Percentiles rank a stretch among this genome's conserved stretches.
Evolutionary conservation across 2,888 invertebrate species (phyloP).

Genomic region (Phaonia tiefii): DNA sequence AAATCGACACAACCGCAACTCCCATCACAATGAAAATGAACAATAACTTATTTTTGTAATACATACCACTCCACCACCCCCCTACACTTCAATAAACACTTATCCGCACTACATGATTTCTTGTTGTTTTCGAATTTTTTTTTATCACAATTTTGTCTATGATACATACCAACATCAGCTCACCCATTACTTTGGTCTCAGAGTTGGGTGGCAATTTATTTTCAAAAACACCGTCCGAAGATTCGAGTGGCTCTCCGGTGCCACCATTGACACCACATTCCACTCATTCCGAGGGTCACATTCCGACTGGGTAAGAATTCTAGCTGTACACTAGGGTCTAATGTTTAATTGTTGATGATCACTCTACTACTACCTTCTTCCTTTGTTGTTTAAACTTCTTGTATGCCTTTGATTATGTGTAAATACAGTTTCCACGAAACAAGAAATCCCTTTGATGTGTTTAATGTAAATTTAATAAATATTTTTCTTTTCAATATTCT

Average conservation of each 20-base stretch:
- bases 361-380: slow-evolving; percentile 17
- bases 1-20: slow-evolving; percentile 38
- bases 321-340: slow-evolving; percentile 53
- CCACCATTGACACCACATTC: slow-evolving; percentile 85
- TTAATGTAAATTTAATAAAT: slow-evolving; percentile 10
- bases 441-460: slow-evolving; percentile 16
- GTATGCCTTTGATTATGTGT: slow-evolving; percentile 52
- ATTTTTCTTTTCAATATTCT: slow-evolving; percentile 1
- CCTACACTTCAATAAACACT: slow-evolving; percentile 17
- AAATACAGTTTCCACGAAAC: slow-evolving; percentile 47
- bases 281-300: slow-evolving; percentile 82
- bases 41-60: slow-evolving; percentile 39
- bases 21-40: slow-evolving; percentile 44
- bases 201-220: slow-evolving; percentile 97
- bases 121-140: slow-evolving; percentile 66
- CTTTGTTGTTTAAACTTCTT: slow-evolving; percentile 51
- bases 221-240: slow-evolving; percentile 95
- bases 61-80: slow-evolving; percentile 35
- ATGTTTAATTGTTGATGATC: slow-evolving; percentile 41
- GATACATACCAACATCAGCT: slow-evolving; percentile 82
- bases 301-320: slow-evolving; percentile 80
- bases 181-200: slow-evolving; percentile 95
- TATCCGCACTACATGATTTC: slow-evolving; percentile 41
- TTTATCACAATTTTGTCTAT: slow-evolving; percentile 53
- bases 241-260: slow-evolving; percentile 86